Base-by-base conservation (phyloP, 2,113 vertebrate species). In the Perca flavescens region DNA sequence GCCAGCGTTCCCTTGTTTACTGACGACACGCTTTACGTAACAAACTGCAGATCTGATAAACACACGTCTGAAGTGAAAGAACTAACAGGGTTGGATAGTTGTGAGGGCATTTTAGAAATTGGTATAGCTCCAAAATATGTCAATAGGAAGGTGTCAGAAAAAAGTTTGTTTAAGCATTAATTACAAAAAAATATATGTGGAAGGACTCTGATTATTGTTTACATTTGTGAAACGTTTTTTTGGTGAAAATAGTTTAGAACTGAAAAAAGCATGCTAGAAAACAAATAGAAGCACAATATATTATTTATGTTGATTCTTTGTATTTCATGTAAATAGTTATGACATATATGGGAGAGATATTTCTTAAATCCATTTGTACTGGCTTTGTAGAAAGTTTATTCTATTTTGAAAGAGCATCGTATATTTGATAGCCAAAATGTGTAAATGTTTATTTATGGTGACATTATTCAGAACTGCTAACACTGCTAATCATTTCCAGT, bases 371-470 rank as follows among this genome's bases (percentile, higher is more conserved):
- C 91, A 92, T 93, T 94, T 94, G 92, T 94, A 93, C 88, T 90
- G 82, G 92, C 90, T 93, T 94, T 94, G 88, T 95, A 94, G 92
- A 95, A 93, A 91, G 88, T 93, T 61, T 46, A 91, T 89, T 94
- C 92, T 94, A 92, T 94, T 94, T 94, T 93, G 89, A 91, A 73
- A 94, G 88, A 94, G 84, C 77, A 63, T 88, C 61, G 83, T 95
- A 93, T 94, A 94, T 94, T 94, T 95, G 91, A 93, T 94, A 94
- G 89, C 79, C 78, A 85, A 82, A 89, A 79, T 6, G 88, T 88
- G 66, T 84, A 87, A 83, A 91, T 87, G 90, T 94, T 86, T 87
- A 92, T 93, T 91, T 88, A 93, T 92, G 85, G 88, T 88, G 82
- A 80, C 1, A 34, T 88, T 77, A 54, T 28, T 84, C 34, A 76